Conservation (phyloP, 2,113 vertebrate species). For the Pituophis catenifer region DNA sequence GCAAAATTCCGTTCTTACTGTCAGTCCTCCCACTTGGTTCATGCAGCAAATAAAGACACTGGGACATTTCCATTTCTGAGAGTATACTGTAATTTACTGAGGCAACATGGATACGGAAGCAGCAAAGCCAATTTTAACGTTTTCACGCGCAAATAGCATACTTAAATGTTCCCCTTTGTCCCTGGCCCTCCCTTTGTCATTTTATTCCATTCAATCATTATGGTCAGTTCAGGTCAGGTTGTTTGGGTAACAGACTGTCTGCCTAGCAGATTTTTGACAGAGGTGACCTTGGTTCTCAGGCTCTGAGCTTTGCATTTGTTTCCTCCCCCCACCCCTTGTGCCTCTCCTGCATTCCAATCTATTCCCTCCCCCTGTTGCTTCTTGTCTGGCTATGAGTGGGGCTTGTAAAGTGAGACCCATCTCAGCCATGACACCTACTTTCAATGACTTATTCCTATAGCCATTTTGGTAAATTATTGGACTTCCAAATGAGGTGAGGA, state of each 20-base stretch:
- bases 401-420: background rate
- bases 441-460: background rate
- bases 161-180: background rate
- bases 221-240: background rate
- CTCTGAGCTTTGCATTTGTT: background rate
- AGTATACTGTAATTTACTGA: background rate
- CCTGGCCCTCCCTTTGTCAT: background rate
- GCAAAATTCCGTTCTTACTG: background rate
- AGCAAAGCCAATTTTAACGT: background rate
- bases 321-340: background rate
- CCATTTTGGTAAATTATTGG: background rate
- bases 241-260: background rate
- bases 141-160: background rate
- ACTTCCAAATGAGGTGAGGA: background rate
- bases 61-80: background rate
- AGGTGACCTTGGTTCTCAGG: background rate
- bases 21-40: background rate
- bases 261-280: background rate
- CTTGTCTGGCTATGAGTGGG: background rate
- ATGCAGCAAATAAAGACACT: background rate
- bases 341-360: background rate
- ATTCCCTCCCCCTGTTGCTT: background rate
- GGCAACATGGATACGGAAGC: background rate
- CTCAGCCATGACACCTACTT: background rate
- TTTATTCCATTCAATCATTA: background rate